Base-by-base conservation (phyloP, 1,140 invertebrate genomes). In the Musca domestica region DNA sequence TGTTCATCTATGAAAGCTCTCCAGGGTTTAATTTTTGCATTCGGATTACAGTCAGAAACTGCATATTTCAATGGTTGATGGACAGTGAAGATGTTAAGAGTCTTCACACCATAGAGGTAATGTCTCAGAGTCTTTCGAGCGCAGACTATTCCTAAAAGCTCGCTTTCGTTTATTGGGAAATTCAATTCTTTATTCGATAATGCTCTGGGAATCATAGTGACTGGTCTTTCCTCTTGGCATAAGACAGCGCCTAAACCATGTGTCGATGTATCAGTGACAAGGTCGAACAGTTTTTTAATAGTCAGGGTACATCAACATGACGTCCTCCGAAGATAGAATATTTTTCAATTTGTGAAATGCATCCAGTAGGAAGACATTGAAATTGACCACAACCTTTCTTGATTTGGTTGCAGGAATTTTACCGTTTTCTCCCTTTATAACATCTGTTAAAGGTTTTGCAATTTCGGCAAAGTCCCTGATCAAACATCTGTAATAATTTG, bases 121-220 rank as follows among this genome's bases (percentile, higher is more conserved):
- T n/a, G n/a, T n/a, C n/a, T n/a, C n/a, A n/a, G n/a, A n/a, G n/a
- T n/a, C n/a, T 30, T 30, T 30, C 3, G 27, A 30, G 27, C 27
- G 3, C 27, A 30, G 27, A 30, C 27, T 30, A 30, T 30, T 30
- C n/a, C n/a, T n/a, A n/a, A n/a, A n/a, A n/a, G n/a, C n/a, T n/a
- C 27, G 3, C 27, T 30, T 30, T 30, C 27, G 27, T 30, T 30
- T 30, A 9, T 30, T 3, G n/a, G 30, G 46, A 46, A 66, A 49
- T 66, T 23, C 25, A 41, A 41, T 10, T 64, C 61, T 17, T 27
- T 41, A 5, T 63, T 27, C 12, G 69, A 80, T 12, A 84, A 69
- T 12, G 71, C 81, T 64, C 75, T 69, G 54, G 76, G 79, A 4
- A 74, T 73, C 69, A 79, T 82, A n/a, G 72, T 73, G 12, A 75